A percentile compares a stretch with the other conserved stretches of the same genome.
These are phyloP conservation scores for Altica lythri DNA, from an alignment of 2,888 invertebrate species.

Conservation along the genomic window DNA sequence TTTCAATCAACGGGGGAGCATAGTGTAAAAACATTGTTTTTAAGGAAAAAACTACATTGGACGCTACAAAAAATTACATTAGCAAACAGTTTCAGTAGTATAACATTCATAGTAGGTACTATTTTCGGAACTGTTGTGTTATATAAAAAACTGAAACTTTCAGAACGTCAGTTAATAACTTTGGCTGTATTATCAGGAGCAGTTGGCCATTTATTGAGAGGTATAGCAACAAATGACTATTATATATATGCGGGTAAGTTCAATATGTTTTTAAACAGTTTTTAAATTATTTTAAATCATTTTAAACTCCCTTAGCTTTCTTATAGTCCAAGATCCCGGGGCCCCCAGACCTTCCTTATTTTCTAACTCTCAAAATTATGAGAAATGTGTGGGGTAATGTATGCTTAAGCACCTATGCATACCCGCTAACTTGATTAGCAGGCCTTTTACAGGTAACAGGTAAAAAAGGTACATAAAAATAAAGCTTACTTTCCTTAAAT, in stretches of 20 bases:
- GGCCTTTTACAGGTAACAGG: no score
- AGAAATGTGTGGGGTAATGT: no score
- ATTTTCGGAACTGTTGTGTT: constrained; percentile 64
- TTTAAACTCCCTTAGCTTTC: no score
- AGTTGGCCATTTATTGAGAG: constrained; percentile 49
- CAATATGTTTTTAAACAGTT: no score
- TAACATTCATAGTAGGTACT: constrained; percentile 63
- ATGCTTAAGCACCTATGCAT: no score
- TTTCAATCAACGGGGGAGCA: not conserved
- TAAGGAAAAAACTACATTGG: constrained; percentile 70
- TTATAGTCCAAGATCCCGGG: no score
- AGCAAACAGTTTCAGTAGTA: constrained; percentile 61
- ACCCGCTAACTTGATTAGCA: no score
- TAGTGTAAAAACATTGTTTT: constrained; percentile 64
- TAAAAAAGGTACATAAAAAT: no score
- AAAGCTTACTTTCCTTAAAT: no score
- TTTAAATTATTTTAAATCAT: no score
- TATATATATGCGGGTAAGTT: constrained; percentile 63
- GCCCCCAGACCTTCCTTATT: no score
- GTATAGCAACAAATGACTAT: constrained; percentile 57
- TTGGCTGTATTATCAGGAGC: not conserved
- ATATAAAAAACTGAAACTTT: constrained; percentile 58
- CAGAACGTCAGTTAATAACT: constrained; percentile 49
- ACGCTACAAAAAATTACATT: constrained; percentile 64
- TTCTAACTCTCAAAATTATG: no score